These are phyloP conservation scores for Hyppa rectilinea DNA, from an alignment of 2,888 invertebrate species.

Conservation along the genomic window DNA sequence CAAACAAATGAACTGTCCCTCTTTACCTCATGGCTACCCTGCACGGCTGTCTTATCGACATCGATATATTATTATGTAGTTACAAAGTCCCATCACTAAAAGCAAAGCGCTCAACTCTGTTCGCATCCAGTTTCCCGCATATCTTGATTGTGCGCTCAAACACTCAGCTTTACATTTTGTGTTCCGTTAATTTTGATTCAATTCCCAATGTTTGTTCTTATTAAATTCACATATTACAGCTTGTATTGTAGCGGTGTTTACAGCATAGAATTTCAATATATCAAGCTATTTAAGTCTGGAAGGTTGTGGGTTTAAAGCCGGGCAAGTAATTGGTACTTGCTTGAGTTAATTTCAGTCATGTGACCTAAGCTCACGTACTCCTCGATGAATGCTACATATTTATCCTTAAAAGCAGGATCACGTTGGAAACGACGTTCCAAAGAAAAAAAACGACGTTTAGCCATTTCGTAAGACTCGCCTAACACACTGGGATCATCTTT, in stretches of 20 bases:
- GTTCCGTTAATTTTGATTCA: constrained; percentile 71
- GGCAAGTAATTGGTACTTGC: too few relatives aligned
- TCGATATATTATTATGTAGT: constrained; percentile 57
- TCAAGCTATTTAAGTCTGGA: neutral
- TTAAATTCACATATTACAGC: constrained; percentile 37
- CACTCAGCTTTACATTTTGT: constrained; percentile 73
- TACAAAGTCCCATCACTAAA: constrained; percentile 67
- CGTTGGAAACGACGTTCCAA: too few relatives aligned
- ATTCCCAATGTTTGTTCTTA: constrained; percentile 64
- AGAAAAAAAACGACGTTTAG: too few relatives aligned
- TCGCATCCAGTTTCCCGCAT: constrained; percentile 77
- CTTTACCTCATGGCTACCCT: neutral
- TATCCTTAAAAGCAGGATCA: too few relatives aligned
- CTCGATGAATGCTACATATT: too few relatives aligned
- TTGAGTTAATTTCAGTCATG: too few relatives aligned
- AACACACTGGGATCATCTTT: too few relatives aligned
- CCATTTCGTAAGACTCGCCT: too few relatives aligned
- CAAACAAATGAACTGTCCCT: neutral
- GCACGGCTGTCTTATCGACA: neutral
- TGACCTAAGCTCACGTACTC: too few relatives aligned
- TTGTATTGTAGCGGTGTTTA: neutral
- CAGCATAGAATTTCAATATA: neutral
- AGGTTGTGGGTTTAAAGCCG: neutral
- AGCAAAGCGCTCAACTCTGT: constrained; percentile 75
- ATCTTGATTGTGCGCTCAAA: constrained; percentile 84